Conservation (phyloP, 2,113 vertebrate genomes). For the Mastomys coucha region DNA sequence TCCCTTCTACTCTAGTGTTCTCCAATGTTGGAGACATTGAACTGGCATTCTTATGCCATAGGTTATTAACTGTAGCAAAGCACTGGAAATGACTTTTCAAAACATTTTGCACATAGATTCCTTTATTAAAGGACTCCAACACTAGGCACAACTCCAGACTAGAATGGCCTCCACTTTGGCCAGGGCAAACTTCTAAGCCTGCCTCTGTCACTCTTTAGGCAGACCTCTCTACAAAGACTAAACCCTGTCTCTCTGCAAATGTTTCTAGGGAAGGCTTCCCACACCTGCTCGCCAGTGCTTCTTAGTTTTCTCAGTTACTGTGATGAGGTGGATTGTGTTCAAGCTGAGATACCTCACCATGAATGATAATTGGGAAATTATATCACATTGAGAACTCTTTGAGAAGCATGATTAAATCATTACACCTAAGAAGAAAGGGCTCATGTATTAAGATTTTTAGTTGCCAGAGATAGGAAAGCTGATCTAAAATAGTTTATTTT, state of each 20-base stretch:
- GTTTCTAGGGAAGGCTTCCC: neutral
- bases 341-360: neutral
- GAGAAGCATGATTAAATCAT: neutral
- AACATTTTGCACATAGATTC: neutral
- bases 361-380: neutral
- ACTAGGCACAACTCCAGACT: neutral
- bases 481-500: neutral
- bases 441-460: neutral
- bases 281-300: no score
- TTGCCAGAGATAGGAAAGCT: neutral
- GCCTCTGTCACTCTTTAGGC: neutral
- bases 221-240: neutral
- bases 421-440: neutral
- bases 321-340: neutral
- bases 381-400: neutral
- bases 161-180: neutral
- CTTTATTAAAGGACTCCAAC: neutral
- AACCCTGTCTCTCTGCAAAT: neutral
- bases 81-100: neutral
- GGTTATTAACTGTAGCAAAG: neutral
- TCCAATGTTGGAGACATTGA: neutral
- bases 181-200: neutral
- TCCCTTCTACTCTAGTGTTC: neutral
- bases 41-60: neutral
- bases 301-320: neutral